Conservation (phyloP, 1,140 invertebrate genomes). For the Lasaia peninsularis region DNA sequence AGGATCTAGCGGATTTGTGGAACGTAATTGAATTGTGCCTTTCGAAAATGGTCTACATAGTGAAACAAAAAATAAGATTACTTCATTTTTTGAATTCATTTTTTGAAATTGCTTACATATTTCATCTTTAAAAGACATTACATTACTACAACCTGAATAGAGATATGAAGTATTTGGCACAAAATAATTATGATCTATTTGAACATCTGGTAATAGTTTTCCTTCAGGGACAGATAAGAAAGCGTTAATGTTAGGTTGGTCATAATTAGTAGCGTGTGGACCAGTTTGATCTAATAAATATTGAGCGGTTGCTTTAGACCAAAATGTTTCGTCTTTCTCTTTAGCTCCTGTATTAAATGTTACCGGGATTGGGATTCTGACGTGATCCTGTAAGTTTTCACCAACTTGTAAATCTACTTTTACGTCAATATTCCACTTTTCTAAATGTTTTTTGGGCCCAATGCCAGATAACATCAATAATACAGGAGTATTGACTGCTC, state of each 20-base stretch:
- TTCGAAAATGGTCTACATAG: slow-evolving; percentile 59
- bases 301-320: slow-evolving; percentile 53
- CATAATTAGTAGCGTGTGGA: slow-evolving; percentile 60
- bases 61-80: slow-evolving; percentile 54
- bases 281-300: slow-evolving; percentile 47
- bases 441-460: slow-evolving; percentile 76
- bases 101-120: slow-evolving; percentile 85
- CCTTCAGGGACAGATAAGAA: slow-evolving; percentile 78
- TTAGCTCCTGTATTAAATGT: slow-evolving; percentile 77
- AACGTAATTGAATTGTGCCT: slow-evolving; percentile 75
- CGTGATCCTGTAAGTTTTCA: slow-evolving; percentile 86
- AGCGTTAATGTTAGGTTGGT: slow-evolving; percentile 73
- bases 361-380: slow-evolving; percentile 81
- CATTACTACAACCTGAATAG: slow-evolving; percentile 40
- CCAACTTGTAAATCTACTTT: slow-evolving; percentile 84
- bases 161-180: slow-evolving; percentile 76
- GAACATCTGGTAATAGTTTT: slow-evolving; percentile 79
- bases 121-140: slow-evolving; percentile 80
- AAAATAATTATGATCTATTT: slow-evolving; percentile 79
- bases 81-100: slow-evolving; percentile 57
- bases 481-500: slow-evolving; percentile 84
- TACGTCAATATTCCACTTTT: slow-evolving; percentile 76
- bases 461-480: slow-evolving; percentile 63
- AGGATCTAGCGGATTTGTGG: slow-evolving; percentile 83
- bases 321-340: slow-evolving; percentile 37